Evolutionary conservation across 2,113 vertebrate species (phyloP).

Genomic region (Sinocyclocheilus anshuiensis): DNA sequence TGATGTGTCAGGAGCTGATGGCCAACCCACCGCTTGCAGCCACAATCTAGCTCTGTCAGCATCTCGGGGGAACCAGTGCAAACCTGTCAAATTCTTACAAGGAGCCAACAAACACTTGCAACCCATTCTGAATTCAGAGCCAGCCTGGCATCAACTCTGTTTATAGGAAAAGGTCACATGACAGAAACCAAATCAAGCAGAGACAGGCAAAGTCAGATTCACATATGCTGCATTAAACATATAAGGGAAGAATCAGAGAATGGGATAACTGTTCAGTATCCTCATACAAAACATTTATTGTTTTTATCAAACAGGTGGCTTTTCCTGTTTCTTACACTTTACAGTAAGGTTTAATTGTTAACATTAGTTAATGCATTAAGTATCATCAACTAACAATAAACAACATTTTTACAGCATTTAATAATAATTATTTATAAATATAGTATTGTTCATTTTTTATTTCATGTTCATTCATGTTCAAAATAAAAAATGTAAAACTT

Average conservation of each 20-base stretch:
- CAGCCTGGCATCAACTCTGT: background rate
- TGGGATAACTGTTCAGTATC: too few relatives aligned
- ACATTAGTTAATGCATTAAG: too few relatives aligned
- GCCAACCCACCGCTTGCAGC: background rate
- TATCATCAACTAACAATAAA: too few relatives aligned
- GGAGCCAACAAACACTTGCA: background rate
- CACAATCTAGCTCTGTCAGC: background rate
- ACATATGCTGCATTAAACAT: background rate
- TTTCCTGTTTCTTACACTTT: background rate
- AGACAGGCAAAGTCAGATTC: background rate
- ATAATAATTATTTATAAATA: too few relatives aligned
- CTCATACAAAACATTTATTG: background rate
- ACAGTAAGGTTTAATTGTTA: too few relatives aligned
- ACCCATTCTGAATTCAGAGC: background rate
- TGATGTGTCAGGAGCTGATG: background rate
- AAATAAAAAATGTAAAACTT: too few relatives aligned
- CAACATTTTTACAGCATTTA: too few relatives aligned
- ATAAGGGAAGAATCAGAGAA: too few relatives aligned
- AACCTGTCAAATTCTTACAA: constrained; percentile 2
- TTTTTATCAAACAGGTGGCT: background rate
- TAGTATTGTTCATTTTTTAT: too few relatives aligned
- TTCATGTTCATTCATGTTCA: too few relatives aligned
- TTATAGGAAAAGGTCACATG: background rate
- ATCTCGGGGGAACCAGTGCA: background rate
- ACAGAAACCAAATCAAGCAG: background rate